Percentiles rank a stretch among this genome's conserved stretches.
Evolutionary conservation across 2,888 invertebrate genomes (phyloP).

Genomic region (Cosmopolites sordidus): DNA sequence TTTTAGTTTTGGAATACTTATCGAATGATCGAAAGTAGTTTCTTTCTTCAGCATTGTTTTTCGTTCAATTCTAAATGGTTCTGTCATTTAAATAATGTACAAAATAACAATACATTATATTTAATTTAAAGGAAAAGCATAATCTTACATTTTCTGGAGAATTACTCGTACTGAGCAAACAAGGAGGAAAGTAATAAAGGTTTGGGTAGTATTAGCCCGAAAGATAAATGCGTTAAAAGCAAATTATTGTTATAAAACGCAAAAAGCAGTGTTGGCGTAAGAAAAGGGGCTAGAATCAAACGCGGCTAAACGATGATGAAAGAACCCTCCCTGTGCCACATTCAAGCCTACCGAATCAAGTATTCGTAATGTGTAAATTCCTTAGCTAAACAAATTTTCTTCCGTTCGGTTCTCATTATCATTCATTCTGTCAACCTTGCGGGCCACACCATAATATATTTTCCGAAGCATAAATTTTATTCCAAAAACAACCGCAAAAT

Average conservation of each 20-base stretch:
- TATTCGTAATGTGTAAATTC: conserved; percentile 25
- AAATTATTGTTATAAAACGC: conserved; percentile 11
- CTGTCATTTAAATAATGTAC: too few species aligned
- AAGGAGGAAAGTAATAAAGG: too few species aligned
- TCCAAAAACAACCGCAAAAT: conserved; percentile 23
- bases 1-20: too few species aligned
- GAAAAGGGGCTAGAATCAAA: conserved; percentile 10
- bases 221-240: conserved; percentile 14
- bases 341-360: conserved; percentile 19
- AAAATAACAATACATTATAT: too few species aligned
- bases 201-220: too few species aligned
- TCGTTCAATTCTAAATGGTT: too few species aligned
- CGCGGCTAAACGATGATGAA: conserved; percentile 12
- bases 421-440: conserved; percentile 25
- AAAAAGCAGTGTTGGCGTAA: conserved; percentile 7
- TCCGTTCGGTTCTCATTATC: conserved; percentile 25
- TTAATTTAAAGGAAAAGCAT: too few species aligned
- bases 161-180: too few species aligned
- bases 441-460: conserved; percentile 22
- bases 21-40: too few species aligned
- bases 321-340: conserved; percentile 1
- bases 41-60: too few species aligned
- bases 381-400: conserved; percentile 24
- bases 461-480: conserved; percentile 21
- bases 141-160: too few species aligned